Evolutionary conservation across 2,797 vertebrate species (phyloP).

Genomic region (Megaceryle alcyon): DNA sequence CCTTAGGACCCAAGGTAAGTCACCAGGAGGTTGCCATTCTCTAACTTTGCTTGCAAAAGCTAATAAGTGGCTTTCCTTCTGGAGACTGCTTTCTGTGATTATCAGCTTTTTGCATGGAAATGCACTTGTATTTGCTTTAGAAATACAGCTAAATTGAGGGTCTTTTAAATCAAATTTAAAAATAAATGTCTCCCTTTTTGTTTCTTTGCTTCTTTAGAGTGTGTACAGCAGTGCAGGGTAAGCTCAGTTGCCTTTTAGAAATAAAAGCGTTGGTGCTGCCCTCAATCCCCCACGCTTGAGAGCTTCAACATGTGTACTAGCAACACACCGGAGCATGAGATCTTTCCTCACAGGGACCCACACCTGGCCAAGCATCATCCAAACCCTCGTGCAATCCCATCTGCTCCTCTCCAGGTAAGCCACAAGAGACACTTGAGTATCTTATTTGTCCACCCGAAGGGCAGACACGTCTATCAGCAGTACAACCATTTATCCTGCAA

Average conservation of each 20-base stretch:
- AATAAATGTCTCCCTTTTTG: background rate
- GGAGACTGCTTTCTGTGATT: background rate
- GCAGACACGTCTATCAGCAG: background rate
- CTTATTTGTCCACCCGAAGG: background rate
- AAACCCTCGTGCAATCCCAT: fast-evolving
- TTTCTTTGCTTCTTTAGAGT: background rate
- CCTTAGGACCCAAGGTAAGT: background rate
- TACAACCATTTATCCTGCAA: background rate
- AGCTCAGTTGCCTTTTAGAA: background rate
- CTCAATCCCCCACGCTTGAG: background rate
- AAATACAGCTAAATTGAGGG: background rate
- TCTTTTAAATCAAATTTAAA: background rate
- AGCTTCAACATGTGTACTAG: background rate
- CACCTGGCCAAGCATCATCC: background rate
- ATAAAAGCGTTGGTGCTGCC: background rate
- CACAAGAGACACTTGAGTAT: fast-evolving
- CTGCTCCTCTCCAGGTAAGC: background rate
- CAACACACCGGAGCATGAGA: fast-evolving
- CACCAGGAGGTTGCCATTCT: background rate
- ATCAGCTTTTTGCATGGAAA: background rate
- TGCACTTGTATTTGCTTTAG: background rate
- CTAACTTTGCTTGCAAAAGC: background rate
- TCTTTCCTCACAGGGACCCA: background rate
- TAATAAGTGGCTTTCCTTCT: background rate
- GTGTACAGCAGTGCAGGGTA: background rate